phyloP scores from a whole-genome alignment of 2,797 vertebrate species.

The Hemitrygon akajei region DNA sequence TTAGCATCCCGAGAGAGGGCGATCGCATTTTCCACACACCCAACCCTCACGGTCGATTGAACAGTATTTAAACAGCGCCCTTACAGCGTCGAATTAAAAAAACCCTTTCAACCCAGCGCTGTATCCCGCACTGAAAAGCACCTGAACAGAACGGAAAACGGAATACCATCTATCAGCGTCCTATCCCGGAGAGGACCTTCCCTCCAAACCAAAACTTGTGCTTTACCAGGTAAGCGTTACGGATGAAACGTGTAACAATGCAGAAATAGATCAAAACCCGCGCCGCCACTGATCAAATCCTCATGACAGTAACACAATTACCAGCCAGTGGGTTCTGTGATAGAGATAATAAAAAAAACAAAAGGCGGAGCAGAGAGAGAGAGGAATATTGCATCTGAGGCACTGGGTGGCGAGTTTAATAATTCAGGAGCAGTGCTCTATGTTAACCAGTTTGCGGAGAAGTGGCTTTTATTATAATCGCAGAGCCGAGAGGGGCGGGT shows the following conservation, averaged over 20 bases:
- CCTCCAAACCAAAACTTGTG: too few relatives aligned
- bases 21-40: background rate
- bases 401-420: too few relatives aligned
- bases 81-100: background rate
- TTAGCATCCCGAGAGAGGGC: background rate
- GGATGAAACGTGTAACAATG: background rate
- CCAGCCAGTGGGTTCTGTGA: background rate
- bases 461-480: too few relatives aligned
- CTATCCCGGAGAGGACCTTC: background rate
- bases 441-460: too few relatives aligned
- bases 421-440: too few relatives aligned
- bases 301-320: background rate
- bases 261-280: background rate
- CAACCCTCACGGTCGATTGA: background rate
- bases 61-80: background rate
- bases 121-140: background rate
- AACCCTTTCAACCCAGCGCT: background rate
- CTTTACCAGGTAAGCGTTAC: background rate
- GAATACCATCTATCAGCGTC: background rate
- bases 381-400: too few relatives aligned
- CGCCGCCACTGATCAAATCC: background rate
- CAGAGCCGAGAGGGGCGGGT: too few relatives aligned
- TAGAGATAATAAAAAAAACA: too few relatives aligned
- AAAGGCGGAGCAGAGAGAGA: too few relatives aligned
- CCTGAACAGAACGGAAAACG: too few relatives aligned